A percentile compares a stretch with the other conserved stretches of the same genome.
Evolutionary conservation across 2,113 vertebrate genomes (phyloP).

Genomic region (Microcebus griseorufus): DNA sequence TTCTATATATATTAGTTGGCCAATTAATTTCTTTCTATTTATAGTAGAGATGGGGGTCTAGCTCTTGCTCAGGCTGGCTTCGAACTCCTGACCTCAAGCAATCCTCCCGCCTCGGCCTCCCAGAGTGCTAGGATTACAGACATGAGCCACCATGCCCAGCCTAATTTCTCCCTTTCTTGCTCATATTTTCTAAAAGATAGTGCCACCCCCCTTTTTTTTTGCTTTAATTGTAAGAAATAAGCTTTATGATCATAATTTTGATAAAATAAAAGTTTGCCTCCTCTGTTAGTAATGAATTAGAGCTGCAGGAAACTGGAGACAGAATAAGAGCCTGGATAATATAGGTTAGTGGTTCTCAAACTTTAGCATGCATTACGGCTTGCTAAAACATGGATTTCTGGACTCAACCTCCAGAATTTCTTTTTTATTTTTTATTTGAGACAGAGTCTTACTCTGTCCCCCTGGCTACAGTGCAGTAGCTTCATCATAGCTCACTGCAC

Average conservation of each 20-base stretch:
- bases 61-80: no score
- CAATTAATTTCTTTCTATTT: no score
- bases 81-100: no score
- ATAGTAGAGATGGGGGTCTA: no score
- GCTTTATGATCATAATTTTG: conserved; percentile 31
- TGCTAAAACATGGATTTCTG: neutral
- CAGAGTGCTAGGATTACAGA: no score
- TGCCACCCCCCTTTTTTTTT: neutral
- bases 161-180: neutral
- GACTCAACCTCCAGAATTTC: neutral
- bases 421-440: no score
- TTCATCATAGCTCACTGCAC: no score
- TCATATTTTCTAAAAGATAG: neutral
- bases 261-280: neutral
- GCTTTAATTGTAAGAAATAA: conserved; percentile 14
- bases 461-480: no score
- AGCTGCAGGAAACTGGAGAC: neutral
- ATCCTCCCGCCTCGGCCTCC: no score
- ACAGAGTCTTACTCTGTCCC: no score
- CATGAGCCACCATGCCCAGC: no score
- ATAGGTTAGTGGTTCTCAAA: neutral
- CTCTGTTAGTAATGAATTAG: conserved; percentile 31
- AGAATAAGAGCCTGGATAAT: neutral
- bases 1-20: no score
- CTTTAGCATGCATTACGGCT: neutral